phyloP scores from a whole-genome alignment of 2,797 vertebrate species.

The Tolypeutes matacus region DNA sequence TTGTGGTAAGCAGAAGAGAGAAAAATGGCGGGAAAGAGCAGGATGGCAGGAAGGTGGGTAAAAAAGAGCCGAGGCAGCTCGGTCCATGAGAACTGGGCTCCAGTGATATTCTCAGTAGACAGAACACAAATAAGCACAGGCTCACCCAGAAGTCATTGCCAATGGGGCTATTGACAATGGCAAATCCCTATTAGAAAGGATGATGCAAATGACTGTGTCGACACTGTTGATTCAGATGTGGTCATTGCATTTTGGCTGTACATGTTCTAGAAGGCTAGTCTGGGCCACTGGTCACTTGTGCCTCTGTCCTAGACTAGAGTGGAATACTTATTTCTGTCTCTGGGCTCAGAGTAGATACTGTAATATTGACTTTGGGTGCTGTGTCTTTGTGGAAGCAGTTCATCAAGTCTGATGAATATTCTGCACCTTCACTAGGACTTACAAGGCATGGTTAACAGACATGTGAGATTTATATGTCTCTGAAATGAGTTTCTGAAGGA shows the following conservation, averaged over 20 bases:
- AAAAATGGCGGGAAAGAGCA: too few species aligned
- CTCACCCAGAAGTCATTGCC: neutral
- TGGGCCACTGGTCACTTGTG: neutral
- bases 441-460: neutral
- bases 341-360: neutral
- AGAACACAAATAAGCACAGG: neutral
- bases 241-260: neutral
- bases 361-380: neutral
- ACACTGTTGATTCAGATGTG: conserved; percentile 39
- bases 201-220: neutral
- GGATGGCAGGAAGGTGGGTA: neutral
- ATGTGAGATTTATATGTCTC: neutral
- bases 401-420: neutral
- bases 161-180: neutral
- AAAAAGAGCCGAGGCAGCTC: neutral
- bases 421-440: neutral
- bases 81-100: neutral
- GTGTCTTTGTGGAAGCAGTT: neutral
- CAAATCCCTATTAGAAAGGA: neutral
- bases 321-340: neutral
- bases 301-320: neutral
- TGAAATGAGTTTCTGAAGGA: neutral
- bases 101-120: neutral
- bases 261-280: neutral
- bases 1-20: neutral